A percentile compares a stretch with the other conserved stretches of the same genome.
These are phyloP conservation scores for Stegana nigrithorax DNA, from an alignment of 2,888 invertebrate genomes.

Conservation along the genomic window DNA sequence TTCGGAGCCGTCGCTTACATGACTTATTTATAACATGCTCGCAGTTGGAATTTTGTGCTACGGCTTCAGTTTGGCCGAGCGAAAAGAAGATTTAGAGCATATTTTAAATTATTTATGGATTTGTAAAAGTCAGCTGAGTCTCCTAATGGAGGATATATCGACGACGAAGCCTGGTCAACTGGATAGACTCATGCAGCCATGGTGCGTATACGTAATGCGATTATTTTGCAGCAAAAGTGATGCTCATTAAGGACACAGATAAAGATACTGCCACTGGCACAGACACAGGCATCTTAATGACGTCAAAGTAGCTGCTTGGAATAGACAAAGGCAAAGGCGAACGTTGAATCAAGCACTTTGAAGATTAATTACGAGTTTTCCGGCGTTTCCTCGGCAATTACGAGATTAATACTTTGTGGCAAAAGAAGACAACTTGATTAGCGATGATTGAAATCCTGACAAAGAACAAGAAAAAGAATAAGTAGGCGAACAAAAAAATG, in stretches of 20 bases:
- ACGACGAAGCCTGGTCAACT: too few species aligned
- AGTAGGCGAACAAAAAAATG: too few species aligned
- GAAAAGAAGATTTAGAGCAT: background rate
- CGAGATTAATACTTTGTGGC: background rate
- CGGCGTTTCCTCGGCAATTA: slow-evolving; percentile 1
- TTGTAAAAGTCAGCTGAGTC: too few species aligned
- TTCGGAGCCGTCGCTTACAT: slow-evolving; percentile 40
- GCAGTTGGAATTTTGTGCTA: background rate
- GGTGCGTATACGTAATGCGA: slow-evolving; percentile 8
- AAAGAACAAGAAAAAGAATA: background rate
- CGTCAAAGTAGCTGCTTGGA: too few species aligned
- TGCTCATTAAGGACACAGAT: background rate
- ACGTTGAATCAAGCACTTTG: background rate
- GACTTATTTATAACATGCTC: too few species aligned
- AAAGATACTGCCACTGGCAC: too few species aligned
- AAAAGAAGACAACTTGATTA: background rate
- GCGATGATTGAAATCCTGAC: too few species aligned
- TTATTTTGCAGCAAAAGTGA: slow-evolving; percentile 1
- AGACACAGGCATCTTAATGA: too few species aligned
- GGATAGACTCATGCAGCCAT: too few species aligned
- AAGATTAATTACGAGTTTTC: slow-evolving; percentile 11
- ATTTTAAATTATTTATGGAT: too few species aligned
- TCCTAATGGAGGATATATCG: too few species aligned
- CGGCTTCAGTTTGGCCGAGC: background rate
- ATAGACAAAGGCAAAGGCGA: background rate